These are phyloP conservation scores for Melanerpes aurifrons DNA, from an alignment of 2,113 vertebrate species.

Conservation along the genomic window DNA sequence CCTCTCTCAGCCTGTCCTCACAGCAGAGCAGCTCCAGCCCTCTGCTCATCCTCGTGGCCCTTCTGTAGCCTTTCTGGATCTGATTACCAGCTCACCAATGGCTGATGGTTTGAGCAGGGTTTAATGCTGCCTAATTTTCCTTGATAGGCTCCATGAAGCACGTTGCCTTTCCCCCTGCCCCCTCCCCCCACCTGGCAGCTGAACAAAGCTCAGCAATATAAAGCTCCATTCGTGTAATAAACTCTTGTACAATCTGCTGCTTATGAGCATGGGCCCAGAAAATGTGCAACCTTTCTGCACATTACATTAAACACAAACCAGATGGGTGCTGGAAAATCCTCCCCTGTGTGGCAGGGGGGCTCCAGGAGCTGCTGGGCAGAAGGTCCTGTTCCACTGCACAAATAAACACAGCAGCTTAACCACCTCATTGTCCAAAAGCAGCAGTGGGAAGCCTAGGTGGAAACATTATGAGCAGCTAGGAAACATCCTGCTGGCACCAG, in stretches of 20 bases:
- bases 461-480: background rate
- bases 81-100: constrained; percentile 66
- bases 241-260: constrained; percentile 78
- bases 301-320: constrained; percentile 81
- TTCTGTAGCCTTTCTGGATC: constrained; percentile 65
- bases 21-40: no score
- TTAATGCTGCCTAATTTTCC: constrained; percentile 77
- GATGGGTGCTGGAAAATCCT: constrained; percentile 78
- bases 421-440: constrained; percentile 13
- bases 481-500: background rate
- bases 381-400: constrained; percentile 39
- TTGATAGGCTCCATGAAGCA: constrained; percentile 68
- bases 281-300: constrained; percentile 81
- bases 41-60: no score
- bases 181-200: constrained; percentile 74
- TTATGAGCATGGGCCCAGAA: constrained; percentile 76
- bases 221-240: constrained; percentile 80
- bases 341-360: constrained; percentile 63
- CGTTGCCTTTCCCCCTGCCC: constrained; percentile 69
- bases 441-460: background rate
- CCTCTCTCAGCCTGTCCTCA: no score
- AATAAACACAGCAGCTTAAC: constrained; percentile 57
- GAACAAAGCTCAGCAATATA: constrained; percentile 81
- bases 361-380: constrained; percentile 51
- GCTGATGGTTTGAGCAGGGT: constrained; percentile 64